phyloP scores from a whole-genome alignment of 2,888 invertebrate genomes.

The Eupithecia abbreviata region DNA sequence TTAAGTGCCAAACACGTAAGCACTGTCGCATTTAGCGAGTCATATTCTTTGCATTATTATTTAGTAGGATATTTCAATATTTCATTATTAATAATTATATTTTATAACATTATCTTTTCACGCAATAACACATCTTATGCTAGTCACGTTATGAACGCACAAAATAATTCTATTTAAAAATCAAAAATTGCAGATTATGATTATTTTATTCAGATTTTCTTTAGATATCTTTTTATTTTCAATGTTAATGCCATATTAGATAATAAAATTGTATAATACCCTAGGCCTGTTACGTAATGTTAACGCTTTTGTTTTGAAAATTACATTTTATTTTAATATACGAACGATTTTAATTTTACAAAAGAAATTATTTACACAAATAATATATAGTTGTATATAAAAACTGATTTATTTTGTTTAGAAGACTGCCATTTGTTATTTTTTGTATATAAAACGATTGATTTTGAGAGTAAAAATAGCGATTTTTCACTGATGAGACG shows the following conservation, averaged over 20 bases:
- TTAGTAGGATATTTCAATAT: conserved; percentile 56
- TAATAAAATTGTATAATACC: conserved; percentile 74
- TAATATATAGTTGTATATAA: conserved; percentile 69
- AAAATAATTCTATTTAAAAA: conserved; percentile 67
- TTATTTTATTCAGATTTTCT: conserved; percentile 52
- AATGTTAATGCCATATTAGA: conserved; percentile 81
- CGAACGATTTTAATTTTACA: conserved; percentile 43
- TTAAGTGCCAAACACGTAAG: conserved; percentile 80
- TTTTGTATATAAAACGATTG: conserved; percentile 59
- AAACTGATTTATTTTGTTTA: conserved; percentile 72
- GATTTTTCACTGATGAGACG: conserved; percentile 74
- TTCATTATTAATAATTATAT: conserved; percentile 43
- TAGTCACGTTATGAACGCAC: conserved; percentile 82
- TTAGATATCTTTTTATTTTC: conserved; percentile 54
- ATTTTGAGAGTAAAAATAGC: conserved; percentile 69
- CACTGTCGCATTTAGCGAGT: conserved; percentile 78
- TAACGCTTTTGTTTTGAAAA: conserved; percentile 73
- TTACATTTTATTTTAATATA: conserved; percentile 66
- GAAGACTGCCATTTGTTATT: conserved; percentile 79
- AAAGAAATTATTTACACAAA: conserved; percentile 52
- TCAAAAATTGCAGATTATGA: conserved; percentile 53
- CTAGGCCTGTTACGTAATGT: conserved; percentile 71
- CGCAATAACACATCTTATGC: conserved; percentile 83
- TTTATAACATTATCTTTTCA: conserved; percentile 63
- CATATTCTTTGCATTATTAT: conserved; percentile 67